Percentiles rank a stretch among this genome's conserved stretches.
These are phyloP conservation scores for Epinotia ramella DNA, from an alignment of 2,888 invertebrate genomes.

Conservation along the genomic window DNA sequence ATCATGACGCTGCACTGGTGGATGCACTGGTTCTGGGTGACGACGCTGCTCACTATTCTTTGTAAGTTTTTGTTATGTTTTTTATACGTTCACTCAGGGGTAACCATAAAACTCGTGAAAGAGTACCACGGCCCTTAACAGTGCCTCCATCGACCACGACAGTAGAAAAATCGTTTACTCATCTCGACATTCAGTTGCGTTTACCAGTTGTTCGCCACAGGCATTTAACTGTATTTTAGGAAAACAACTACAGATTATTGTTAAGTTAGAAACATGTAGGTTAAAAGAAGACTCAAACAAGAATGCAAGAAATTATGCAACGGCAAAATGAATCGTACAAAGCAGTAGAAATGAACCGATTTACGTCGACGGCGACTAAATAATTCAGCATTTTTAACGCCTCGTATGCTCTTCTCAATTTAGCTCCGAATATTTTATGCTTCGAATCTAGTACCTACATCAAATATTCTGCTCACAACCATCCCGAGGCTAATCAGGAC, in stretches of 20 bases:
- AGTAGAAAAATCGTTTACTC: neutral
- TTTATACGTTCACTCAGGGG: too few relatives aligned
- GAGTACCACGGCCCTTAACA: neutral
- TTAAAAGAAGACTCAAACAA: neutral
- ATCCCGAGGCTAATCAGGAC: slow-evolving; percentile 33
- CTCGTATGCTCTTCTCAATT: slow-evolving; percentile 32
- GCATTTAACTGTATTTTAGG: neutral
- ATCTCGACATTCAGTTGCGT: neutral
- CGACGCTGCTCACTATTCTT: slow-evolving; percentile 79
- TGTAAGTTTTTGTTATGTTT: slow-evolving; percentile 59
- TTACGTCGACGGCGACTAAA: neutral
- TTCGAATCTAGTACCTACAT: slow-evolving; percentile 15
- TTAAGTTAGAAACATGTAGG: neutral
- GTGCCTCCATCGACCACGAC: neutral
- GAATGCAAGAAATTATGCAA: neutral
- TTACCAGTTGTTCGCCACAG: neutral
- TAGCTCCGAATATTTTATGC: slow-evolving; percentile 35
- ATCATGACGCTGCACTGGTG: slow-evolving; percentile 95
- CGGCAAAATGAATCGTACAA: neutral
- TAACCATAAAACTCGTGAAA: neutral
- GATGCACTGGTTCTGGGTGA: slow-evolving; percentile 96
- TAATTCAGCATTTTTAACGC: slow-evolving; percentile 29
- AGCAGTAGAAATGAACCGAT: slow-evolving; percentile 14
- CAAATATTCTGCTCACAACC: slow-evolving; percentile 33
- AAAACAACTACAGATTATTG: too few relatives aligned